phyloP scores from a whole-genome alignment of 2,888 invertebrate species.

The Anthophora plumipes region DNA sequence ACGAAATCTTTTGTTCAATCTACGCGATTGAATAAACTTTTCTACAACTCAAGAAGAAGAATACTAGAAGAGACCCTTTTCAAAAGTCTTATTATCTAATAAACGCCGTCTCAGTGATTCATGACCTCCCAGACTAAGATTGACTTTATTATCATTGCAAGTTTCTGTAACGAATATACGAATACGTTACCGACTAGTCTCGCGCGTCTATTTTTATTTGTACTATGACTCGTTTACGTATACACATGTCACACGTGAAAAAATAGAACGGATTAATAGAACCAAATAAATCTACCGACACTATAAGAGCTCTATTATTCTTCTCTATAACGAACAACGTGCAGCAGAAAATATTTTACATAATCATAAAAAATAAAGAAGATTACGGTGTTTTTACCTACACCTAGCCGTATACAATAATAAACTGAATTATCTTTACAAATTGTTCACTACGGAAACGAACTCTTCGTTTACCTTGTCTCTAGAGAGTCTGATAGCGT shows the following conservation, averaged over 20 bases:
- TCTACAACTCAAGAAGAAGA: neutral
- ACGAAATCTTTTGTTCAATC: neutral
- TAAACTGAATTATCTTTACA: neutral
- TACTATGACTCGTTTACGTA: neutral
- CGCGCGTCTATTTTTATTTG: neutral
- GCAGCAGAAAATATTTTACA: neutral
- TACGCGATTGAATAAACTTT: neutral
- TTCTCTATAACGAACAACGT: neutral
- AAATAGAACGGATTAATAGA: neutral
- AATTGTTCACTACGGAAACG: neutral
- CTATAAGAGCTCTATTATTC: too few species aligned
- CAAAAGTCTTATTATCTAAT: conserved; percentile 16
- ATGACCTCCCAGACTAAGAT: neutral
- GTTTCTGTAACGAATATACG: conserved; percentile 4
- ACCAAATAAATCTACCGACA: conserved; percentile 5
- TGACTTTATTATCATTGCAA: conserved; percentile 17
- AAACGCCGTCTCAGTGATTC: neutral
- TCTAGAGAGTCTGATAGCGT: conserved; percentile 88
- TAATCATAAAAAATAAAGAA: neutral
- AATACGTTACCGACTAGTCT: neutral
- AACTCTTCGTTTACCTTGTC: conserved; percentile 81
- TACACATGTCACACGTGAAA: neutral
- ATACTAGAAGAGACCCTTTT: neutral
- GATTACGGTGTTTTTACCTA: too few species aligned
- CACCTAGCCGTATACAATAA: too few species aligned